These are phyloP conservation scores for Nesometra sesokonis DNA, from an alignment of 35 echinoderm and acorn worm species.

Conservation along the genomic window DNA sequence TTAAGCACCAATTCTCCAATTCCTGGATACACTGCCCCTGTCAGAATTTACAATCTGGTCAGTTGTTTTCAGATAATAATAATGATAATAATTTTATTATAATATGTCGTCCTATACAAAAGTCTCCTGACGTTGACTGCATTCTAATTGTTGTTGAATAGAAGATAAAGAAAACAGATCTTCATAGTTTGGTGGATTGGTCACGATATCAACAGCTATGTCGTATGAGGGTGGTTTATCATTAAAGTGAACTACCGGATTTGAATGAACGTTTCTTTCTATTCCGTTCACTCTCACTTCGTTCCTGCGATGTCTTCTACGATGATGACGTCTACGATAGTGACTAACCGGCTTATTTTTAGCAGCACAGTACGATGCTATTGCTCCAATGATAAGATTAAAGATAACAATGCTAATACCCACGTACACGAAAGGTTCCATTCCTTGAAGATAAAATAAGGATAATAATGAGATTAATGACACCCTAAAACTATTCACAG, in stretches of 20 bases:
- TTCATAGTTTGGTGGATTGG: background rate
- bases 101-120: too few species aligned
- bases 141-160: too few species aligned
- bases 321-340: background rate
- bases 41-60: too few species aligned
- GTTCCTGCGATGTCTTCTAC: background rate
- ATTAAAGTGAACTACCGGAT: background rate
- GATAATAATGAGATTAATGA: too few species aligned
- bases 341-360: background rate
- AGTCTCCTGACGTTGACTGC: too few species aligned
- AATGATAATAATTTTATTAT: too few species aligned
- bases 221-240: background rate
- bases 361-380: background rate
- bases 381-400: background rate
- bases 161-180: too few species aligned
- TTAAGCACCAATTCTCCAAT: too few species aligned
- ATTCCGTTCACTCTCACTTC: background rate
- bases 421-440: background rate
- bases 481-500: too few species aligned
- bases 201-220: background rate
- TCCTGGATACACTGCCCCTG: too few species aligned
- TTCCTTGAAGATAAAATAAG: background rate
- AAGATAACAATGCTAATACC: background rate
- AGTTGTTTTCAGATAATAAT: too few species aligned
- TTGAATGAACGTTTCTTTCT: background rate